Evolutionary conservation across 1,140 invertebrate genomes (phyloP).

Genomic region (Cydia pomonella): DNA sequence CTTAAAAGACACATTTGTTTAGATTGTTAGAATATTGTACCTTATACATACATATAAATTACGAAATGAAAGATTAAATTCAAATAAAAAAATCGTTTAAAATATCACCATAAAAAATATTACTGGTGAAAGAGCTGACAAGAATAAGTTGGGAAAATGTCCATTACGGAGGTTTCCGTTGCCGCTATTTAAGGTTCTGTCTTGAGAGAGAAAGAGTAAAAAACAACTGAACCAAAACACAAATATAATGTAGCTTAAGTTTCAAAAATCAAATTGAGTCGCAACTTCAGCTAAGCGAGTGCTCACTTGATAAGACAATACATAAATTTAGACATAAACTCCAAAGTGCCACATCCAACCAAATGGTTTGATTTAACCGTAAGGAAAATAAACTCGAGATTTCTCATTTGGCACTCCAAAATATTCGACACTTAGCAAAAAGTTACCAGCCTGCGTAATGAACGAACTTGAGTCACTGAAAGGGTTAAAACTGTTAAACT

Average conservation of each 20-base stretch:
- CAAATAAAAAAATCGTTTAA: no score
- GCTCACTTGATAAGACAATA: background rate
- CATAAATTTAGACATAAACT: background rate
- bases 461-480: constrained; percentile 61
- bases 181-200: no score
- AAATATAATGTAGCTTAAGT: background rate
- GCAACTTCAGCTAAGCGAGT: background rate
- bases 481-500: constrained; percentile 59
- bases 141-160: no score
- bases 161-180: no score
- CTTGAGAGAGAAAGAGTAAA: no score
- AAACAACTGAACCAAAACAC: background rate
- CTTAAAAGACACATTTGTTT: no score
- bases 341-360: constrained; percentile 4
- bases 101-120: no score
- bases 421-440: constrained; percentile 54
- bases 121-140: no score
- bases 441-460: constrained; percentile 56
- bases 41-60: no score
- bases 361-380: background rate
- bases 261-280: background rate
- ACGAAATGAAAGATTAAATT: no score
- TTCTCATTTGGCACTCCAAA: constrained; percentile 51
- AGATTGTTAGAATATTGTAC: no score
- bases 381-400: constrained; percentile 45